Evolutionary conservation across 1,140 invertebrate species (phyloP).

Genomic region (Lordiphosa mommai): DNA sequence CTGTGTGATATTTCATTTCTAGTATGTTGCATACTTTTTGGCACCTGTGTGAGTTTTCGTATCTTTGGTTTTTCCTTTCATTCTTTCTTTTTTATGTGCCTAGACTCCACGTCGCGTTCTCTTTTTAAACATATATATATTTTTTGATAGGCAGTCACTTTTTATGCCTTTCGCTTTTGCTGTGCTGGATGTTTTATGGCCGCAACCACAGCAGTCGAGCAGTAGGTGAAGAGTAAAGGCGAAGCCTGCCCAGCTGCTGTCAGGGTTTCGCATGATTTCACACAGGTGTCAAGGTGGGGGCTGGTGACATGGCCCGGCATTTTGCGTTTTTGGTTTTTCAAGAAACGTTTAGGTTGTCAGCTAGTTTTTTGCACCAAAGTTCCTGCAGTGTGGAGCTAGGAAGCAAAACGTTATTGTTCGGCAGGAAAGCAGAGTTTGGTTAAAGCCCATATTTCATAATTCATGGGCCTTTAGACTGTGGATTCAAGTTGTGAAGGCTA

Average conservation of each 20-base stretch:
- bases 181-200: conserved; percentile 58
- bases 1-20: conserved; percentile 64
- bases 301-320: conserved; percentile 57
- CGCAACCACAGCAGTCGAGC: conserved; percentile 63
- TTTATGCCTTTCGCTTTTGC: conserved; percentile 57
- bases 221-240: conserved; percentile 20
- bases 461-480: conserved; percentile 6
- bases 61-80: conserved; percentile 8
- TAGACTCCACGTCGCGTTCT: conserved; percentile 5
- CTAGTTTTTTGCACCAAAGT: conserved; percentile 42
- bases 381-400: conserved; percentile 19
- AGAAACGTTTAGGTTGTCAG: conserved; percentile 75
- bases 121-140: conserved; percentile 36
- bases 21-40: conserved; percentile 65
- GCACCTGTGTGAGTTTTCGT: conserved; percentile 45
- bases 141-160: conserved; percentile 73
- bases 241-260: conserved; percentile 43
- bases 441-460: conserved; percentile 56
- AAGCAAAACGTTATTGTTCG: conserved; percentile 43
- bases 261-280: conserved; percentile 65
- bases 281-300: conserved; percentile 41
- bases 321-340: conserved; percentile 68
- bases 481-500: too few species aligned
- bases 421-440: not conserved
- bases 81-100: conserved; percentile 41